Conservation (phyloP, 2,797 vertebrate species). For the Hydrocynus forskahlii region DNA sequence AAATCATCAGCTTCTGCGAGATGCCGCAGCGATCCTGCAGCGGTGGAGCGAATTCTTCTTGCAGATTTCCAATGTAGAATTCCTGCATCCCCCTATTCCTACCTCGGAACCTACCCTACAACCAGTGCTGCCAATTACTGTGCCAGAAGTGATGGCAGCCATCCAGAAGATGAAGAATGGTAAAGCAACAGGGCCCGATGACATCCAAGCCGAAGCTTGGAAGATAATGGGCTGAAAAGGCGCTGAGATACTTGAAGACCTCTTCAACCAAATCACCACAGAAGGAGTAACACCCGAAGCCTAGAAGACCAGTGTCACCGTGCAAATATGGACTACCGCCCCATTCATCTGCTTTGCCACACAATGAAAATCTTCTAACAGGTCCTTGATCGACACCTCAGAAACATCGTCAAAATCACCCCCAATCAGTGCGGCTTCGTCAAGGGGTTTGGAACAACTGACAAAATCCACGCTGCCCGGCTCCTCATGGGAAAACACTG, state of each 20-base stretch:
- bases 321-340: neutral
- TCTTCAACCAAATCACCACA: neutral
- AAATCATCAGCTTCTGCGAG: neutral
- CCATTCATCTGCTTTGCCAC: neutral
- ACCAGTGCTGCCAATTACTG: neutral
- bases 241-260: neutral
- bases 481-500: neutral
- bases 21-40: neutral
- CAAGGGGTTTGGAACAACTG: neutral
- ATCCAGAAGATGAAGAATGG: conserved; percentile 4
- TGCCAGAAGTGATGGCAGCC: neutral
- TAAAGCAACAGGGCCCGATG: neutral
- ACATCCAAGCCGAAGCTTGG: neutral
- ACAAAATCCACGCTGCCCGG: neutral
- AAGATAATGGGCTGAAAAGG: too few relatives aligned
- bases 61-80: neutral
- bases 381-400: neutral
- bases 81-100: neutral
- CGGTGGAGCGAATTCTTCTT: neutral
- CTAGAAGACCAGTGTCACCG: neutral
- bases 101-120: neutral
- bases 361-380: neutral
- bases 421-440: neutral
- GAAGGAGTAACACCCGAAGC: neutral
- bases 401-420: neutral